Percentiles rank a stretch among this genome's conserved stretches.
These are phyloP conservation scores for Druceiella hillmani DNA, from an alignment of 2,888 invertebrate genomes.

Conservation along the genomic window DNA sequence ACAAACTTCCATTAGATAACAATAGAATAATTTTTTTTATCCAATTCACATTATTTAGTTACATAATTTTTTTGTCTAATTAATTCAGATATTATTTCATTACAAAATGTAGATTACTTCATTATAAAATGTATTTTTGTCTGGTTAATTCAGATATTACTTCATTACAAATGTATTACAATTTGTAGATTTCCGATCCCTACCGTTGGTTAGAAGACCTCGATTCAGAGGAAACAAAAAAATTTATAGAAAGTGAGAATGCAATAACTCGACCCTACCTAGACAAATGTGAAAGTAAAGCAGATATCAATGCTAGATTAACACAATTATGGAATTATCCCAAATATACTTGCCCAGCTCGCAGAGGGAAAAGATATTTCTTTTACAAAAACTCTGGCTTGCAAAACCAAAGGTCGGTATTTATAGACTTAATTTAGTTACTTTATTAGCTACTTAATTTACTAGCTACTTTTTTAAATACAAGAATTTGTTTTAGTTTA, in stretches of 20 bases:
- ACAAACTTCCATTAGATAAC: too few species aligned
- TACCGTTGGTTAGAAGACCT: conserved; percentile 98
- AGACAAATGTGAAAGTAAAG: conserved; percentile 66
- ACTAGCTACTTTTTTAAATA: too few species aligned
- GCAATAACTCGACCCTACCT: conserved; percentile 81
- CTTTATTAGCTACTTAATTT: too few species aligned
- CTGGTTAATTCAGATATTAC: too few species aligned
- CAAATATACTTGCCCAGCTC: conserved; percentile 86
- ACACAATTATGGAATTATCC: conserved; percentile 94
- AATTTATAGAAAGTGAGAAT: conserved; percentile 89
- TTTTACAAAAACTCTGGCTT: conserved; percentile 91
- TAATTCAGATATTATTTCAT: too few species aligned
- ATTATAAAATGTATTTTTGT: too few species aligned
- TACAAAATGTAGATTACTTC: not conserved
- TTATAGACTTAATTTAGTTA: too few species aligned
- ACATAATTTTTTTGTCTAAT: too few species aligned
- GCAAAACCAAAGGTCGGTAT: conserved; percentile 86
- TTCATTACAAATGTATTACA: too few species aligned
- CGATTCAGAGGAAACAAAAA: conserved; percentile 83
- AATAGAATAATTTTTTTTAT: too few species aligned
- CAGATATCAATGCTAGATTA: conserved; percentile 69
- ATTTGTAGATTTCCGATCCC: conserved; percentile 71
- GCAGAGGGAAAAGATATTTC: conserved; percentile 81
- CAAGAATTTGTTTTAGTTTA: too few species aligned
- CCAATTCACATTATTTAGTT: too few species aligned